Evolutionary conservation across 2,888 invertebrate species (phyloP).

Genomic region (Vesta saturnalis): DNA sequence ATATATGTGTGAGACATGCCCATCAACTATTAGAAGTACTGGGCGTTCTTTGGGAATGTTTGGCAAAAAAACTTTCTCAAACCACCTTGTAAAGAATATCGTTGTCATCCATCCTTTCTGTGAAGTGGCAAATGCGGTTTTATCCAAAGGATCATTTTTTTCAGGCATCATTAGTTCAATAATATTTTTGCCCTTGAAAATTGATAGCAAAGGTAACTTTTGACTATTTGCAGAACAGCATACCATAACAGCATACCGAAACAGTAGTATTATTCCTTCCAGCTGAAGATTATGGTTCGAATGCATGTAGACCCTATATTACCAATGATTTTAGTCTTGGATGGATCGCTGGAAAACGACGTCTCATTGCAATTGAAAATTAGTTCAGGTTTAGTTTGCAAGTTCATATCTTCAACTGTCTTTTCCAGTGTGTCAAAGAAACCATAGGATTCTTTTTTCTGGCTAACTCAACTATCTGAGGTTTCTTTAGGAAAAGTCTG

Average conservation of each 20-base stretch:
- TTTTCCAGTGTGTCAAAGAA: background rate
- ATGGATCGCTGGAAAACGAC: background rate
- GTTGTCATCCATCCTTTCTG: conserved; percentile 50
- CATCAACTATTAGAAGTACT: conserved; percentile 40
- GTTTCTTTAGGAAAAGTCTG: too few species aligned
- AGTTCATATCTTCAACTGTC: background rate
- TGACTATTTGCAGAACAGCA: background rate
- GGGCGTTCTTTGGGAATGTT: conserved; percentile 40
- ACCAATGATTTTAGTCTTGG: background rate
- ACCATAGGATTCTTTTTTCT: background rate
- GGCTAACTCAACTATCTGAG: background rate
- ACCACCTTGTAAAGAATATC: conserved; percentile 35
- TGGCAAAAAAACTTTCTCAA: conserved; percentile 43
- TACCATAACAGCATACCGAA: background rate
- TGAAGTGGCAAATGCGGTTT: conserved; percentile 1
- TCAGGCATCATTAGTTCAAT: background rate
- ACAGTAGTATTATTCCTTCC: background rate
- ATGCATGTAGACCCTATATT: background rate
- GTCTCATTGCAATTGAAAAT: background rate
- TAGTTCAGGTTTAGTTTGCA: background rate
- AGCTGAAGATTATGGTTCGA: background rate
- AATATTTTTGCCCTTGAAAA: background rate
- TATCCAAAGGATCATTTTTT: background rate
- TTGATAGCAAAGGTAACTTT: background rate
- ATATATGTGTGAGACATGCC: conserved; percentile 1